These are phyloP conservation scores for Malurus elegans DNA, from an alignment of 2,113 vertebrate species.

Conservation along the genomic window DNA sequence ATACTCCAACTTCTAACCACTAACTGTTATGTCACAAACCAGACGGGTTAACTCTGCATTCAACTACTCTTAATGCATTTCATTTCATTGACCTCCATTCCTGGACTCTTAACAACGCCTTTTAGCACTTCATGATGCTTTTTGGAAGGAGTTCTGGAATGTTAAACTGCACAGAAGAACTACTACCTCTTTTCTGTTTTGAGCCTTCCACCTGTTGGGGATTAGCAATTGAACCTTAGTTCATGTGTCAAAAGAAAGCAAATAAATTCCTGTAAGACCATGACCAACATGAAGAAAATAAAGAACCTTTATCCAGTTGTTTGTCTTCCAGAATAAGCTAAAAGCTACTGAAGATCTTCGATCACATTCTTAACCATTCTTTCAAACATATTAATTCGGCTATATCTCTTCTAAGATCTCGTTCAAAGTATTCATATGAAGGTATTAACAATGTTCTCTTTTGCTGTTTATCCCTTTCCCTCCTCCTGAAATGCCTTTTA, in stretches of 20 bases:
- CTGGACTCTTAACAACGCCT: background rate
- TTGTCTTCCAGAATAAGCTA: background rate
- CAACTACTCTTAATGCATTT: background rate
- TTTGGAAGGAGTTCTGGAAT: background rate
- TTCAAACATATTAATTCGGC: background rate
- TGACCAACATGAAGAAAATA: background rate
- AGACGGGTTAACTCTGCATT: background rate
- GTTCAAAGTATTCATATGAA: background rate
- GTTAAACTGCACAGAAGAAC: background rate
- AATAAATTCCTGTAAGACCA: background rate
- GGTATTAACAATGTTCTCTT: background rate
- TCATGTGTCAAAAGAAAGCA: background rate
- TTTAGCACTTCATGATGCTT: background rate
- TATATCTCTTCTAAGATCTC: background rate
- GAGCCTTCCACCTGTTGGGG: background rate
- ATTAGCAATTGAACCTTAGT: background rate
- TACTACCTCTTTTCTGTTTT: background rate
- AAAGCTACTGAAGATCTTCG: background rate
- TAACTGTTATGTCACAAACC: background rate
- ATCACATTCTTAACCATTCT: background rate
- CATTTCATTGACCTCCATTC: background rate
- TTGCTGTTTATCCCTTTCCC: background rate
- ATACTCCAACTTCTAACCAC: background rate
- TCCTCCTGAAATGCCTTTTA: background rate
- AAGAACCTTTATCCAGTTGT: background rate